Conservation (phyloP, 2,113 vertebrate species). For the Emydura subglobosa region DNA sequence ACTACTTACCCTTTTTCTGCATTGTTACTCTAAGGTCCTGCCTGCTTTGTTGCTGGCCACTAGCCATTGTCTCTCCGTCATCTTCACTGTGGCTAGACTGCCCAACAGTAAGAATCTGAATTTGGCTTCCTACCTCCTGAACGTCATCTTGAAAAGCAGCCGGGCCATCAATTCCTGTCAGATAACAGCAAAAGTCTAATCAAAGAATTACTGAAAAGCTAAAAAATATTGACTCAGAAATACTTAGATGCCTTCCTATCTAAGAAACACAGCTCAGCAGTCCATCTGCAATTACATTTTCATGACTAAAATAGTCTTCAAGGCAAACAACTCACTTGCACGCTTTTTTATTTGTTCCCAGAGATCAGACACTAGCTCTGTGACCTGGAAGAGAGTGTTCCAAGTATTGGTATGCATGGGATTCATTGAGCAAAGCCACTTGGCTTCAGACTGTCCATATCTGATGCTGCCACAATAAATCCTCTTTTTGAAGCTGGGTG, state of each 20-base stretch:
- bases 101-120: conserved; percentile 92
- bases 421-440: neutral
- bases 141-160: conserved; percentile 89
- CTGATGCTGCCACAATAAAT: neutral
- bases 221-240: neutral
- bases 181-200: conserved; percentile 51
- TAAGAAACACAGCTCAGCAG: neutral
- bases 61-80: conserved; percentile 85
- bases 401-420: neutral
- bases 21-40: conserved; percentile 93
- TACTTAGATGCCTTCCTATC: neutral
- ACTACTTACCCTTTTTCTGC: conserved; percentile 94
- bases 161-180: conserved; percentile 89
- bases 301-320: neutral
- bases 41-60: conserved; percentile 85
- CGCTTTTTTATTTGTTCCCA: neutral
- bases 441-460: neutral
- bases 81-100: conserved; percentile 84
- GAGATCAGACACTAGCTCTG: neutral
- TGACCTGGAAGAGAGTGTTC: neutral
- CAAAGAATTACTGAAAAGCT: neutral
- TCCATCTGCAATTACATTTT: neutral
- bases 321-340: neutral
- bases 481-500: too few relatives aligned
- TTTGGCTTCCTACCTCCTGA: conserved; percentile 83